These are phyloP conservation scores for Aromia moschata DNA, from an alignment of 2,888 invertebrate genomes.

Conservation along the genomic window DNA sequence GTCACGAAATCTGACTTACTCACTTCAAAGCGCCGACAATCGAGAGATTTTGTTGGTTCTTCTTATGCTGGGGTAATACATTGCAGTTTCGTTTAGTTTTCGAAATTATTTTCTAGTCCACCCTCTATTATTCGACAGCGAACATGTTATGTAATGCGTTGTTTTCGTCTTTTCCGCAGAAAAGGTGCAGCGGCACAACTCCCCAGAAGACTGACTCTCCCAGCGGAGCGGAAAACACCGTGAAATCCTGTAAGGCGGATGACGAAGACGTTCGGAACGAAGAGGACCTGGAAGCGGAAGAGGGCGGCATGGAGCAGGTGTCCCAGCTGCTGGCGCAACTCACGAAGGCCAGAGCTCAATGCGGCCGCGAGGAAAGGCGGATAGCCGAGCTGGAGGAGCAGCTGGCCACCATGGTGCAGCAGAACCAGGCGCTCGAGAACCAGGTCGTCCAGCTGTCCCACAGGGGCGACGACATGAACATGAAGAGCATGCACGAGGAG, in stretches of 20 bases:
- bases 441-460: slow-evolving; percentile 72
- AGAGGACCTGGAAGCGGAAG: slow-evolving; percentile 37
- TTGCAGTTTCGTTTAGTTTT: no score
- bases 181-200: slow-evolving; percentile 1
- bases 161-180: slow-evolving; percentile 6
- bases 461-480: slow-evolving; percentile 72
- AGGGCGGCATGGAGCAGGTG: slow-evolving; percentile 59
- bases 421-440: slow-evolving; percentile 76
- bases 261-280: slow-evolving; percentile 7
- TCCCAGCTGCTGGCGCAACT: slow-evolving; percentile 73
- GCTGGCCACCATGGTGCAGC: slow-evolving; percentile 74
- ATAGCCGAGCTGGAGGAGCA: slow-evolving; percentile 82
- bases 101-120: no score
- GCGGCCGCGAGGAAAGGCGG: slow-evolving; percentile 74
- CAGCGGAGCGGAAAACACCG: slow-evolving; percentile 17
- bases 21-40: no score
- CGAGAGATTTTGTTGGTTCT: no score
- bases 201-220: slow-evolving; percentile 15
- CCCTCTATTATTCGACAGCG: no score
- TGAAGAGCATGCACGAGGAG: slow-evolving; percentile 85
- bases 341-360: slow-evolving; percentile 65
- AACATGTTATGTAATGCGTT: no score
- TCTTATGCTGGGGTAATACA: no score
- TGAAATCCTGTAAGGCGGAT: slow-evolving; percentile 27
- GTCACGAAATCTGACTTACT: no score